phyloP scores from a whole-genome alignment of 1,140 invertebrate species.

The Drosophila tristis region DNA sequence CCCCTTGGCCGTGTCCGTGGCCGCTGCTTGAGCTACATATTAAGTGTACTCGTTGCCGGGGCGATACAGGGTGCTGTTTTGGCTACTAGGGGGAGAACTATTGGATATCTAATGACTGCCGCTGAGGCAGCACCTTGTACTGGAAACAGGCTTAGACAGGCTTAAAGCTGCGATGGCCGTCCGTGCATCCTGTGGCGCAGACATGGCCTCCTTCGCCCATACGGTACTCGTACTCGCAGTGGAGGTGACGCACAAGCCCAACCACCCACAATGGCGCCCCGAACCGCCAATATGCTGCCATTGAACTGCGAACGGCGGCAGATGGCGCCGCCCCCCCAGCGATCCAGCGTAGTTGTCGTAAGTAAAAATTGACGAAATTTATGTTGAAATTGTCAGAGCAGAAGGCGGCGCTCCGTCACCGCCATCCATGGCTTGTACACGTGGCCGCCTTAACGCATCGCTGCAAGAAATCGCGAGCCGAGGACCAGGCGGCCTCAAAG shows the following conservation, averaged over 20 bases:
- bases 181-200: constrained; percentile 49
- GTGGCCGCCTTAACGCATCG: constrained; percentile 27
- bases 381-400: constrained; percentile 73
- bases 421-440: constrained; percentile 19
- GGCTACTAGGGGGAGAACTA: not conserved
- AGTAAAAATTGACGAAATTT: constrained; percentile 74
- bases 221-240: constrained; percentile 6
- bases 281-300: constrained; percentile 68
- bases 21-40: constrained; percentile 65
- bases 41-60: constrained; percentile 31
- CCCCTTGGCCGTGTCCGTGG: constrained; percentile 3
- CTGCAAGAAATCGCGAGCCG: not conserved
- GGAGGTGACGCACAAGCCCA: constrained; percentile 27
- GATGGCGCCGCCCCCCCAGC: constrained; percentile 45
- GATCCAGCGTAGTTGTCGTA: constrained; percentile 65
- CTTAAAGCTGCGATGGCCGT: constrained; percentile 37
- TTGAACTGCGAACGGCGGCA: constrained; percentile 65
- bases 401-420: constrained; percentile 47
- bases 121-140: constrained; percentile 3
- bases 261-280: constrained; percentile 17
- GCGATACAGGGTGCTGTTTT: constrained; percentile 32
- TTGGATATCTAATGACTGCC: not conserved
- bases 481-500: too few species aligned
- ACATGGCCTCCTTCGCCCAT: constrained; percentile 37
- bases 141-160: constrained; percentile 30